Percentiles rank a stretch among this genome's conserved stretches.
Conservation (phyloP, 2,113 vertebrate species). For the Eonycteris spelaea region DNA sequence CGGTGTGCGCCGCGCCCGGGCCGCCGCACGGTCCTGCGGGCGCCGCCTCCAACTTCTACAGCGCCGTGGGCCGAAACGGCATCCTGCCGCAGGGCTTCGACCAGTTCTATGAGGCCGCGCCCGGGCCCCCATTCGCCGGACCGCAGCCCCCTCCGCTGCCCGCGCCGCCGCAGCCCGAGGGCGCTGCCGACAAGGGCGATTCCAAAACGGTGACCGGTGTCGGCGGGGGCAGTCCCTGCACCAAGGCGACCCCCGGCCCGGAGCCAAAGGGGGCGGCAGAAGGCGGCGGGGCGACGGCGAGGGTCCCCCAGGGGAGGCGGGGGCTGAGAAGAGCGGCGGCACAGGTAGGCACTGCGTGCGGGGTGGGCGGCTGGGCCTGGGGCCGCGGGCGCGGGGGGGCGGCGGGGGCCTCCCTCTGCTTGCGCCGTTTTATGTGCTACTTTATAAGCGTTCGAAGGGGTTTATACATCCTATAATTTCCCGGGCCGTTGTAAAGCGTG, state of each 20-base stretch:
- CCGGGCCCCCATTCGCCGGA: constrained; percentile 79
- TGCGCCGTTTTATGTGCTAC: constrained; percentile 91
- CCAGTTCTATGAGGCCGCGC: constrained; percentile 93
- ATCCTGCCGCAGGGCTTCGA: constrained; percentile 98
- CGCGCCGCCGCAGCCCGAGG: constrained; percentile 80
- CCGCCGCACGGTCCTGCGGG: constrained; percentile 86
- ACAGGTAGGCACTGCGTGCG: constrained; percentile 83
- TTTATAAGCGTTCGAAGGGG: constrained; percentile 99
- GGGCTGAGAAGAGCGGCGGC: constrained; percentile 90
- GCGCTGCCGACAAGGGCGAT: constrained; percentile 88
- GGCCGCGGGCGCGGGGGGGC: constrained; percentile 75
- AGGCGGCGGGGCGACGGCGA: constrained; percentile 85
- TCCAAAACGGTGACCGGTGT: constrained; percentile 83
- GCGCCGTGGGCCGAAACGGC: constrained; percentile 93
- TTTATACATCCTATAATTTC: constrained; percentile 98
- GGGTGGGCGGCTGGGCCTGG: constrained; percentile 78
- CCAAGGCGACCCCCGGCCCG: constrained; percentile 84
- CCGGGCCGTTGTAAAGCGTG: constrained; percentile 94
- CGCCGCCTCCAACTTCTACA: constrained; percentile 90
- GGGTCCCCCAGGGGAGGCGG: constrained; percentile 90
- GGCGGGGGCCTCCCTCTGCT: constrained; percentile 85
- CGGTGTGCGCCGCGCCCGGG: constrained; percentile 88
- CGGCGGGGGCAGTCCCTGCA: constrained; percentile 77
- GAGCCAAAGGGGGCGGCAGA: constrained; percentile 85
- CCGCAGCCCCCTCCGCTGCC: constrained; percentile 79